phyloP scores from a whole-genome alignment of 2,113 vertebrate genomes.

The Lathamus discolor region DNA sequence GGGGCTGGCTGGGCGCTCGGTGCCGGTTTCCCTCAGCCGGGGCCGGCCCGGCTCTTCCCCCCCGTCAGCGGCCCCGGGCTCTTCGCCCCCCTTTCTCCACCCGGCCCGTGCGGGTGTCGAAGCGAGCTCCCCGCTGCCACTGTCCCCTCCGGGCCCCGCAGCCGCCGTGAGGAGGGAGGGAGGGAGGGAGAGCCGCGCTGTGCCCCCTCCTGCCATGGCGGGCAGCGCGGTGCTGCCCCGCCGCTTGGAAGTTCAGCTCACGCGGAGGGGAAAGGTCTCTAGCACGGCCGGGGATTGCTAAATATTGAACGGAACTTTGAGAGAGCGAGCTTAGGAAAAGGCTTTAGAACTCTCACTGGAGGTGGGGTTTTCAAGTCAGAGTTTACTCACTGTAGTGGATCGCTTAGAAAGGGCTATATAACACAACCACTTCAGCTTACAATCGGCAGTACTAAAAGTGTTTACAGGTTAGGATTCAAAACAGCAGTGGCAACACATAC shows the following conservation, averaged over 20 bases:
- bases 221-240: background rate
- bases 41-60: background rate
- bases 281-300: background rate
- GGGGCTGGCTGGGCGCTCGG: background rate
- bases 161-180: background rate
- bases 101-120: background rate
- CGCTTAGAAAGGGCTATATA: background rate
- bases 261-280: background rate
- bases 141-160: background rate
- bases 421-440: background rate
- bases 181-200: background rate
- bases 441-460: accelerated
- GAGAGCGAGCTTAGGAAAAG: background rate
- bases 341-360: background rate
- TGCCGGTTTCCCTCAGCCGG: background rate
- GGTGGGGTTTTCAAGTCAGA: background rate
- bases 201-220: accelerated
- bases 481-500: accelerated
- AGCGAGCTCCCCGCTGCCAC: background rate
- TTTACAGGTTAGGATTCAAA: background rate
- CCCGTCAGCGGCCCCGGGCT: too few species aligned
- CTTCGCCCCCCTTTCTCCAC: too few species aligned
- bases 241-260: accelerated
- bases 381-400: accelerated
- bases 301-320: background rate